phyloP scores from a whole-genome alignment of 2,888 invertebrate genomes.

The Hirtodrosophila histrioides region DNA sequence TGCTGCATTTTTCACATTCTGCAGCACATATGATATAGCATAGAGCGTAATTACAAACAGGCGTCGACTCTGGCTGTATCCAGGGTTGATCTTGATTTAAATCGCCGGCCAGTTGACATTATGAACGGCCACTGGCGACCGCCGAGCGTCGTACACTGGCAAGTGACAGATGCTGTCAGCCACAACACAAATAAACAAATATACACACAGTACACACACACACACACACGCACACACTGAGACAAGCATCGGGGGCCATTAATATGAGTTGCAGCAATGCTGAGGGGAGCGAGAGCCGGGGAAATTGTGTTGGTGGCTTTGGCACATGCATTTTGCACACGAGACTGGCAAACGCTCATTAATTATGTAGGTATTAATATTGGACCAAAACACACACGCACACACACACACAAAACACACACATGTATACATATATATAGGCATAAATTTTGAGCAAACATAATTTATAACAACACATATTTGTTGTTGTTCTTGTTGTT shows the following conservation, averaged over 20 bases:
- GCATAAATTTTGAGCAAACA: slow-evolving; percentile 76
- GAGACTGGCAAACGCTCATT: slow-evolving; percentile 73
- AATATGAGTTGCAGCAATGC: slow-evolving; percentile 46
- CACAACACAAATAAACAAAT: slow-evolving; percentile 59
- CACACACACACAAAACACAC: slow-evolving; percentile 8
- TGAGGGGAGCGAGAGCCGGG: background rate
- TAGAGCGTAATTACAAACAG: slow-evolving; percentile 14
- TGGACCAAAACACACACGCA: slow-evolving; percentile 62
- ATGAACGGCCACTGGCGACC: slow-evolving; percentile 27
- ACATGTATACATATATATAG: slow-evolving; percentile 23
- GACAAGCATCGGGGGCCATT: slow-evolving; percentile 31
- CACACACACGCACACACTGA: slow-evolving; percentile 9
- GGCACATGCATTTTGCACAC: slow-evolving; percentile 73
- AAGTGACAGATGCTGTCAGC: slow-evolving; percentile 80
- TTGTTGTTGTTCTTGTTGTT: slow-evolving; percentile 34
- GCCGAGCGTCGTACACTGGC: slow-evolving; percentile 55
- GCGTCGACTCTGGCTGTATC: slow-evolving; percentile 9
- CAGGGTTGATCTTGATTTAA: slow-evolving; percentile 64
- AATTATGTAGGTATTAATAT: slow-evolving; percentile 80
- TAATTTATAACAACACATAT: slow-evolving; percentile 71
- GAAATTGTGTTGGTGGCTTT: slow-evolving; percentile 50
- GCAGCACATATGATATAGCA: background rate
- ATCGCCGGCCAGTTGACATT: slow-evolving; percentile 67
- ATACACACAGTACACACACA: slow-evolving; percentile 20
- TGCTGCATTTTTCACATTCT: slow-evolving; percentile 5